Percentiles rank a stretch among this genome's conserved stretches.
These are phyloP conservation scores for Cheirogaleus medius DNA, from an alignment of 2,113 vertebrate species.

Conservation along the genomic window DNA sequence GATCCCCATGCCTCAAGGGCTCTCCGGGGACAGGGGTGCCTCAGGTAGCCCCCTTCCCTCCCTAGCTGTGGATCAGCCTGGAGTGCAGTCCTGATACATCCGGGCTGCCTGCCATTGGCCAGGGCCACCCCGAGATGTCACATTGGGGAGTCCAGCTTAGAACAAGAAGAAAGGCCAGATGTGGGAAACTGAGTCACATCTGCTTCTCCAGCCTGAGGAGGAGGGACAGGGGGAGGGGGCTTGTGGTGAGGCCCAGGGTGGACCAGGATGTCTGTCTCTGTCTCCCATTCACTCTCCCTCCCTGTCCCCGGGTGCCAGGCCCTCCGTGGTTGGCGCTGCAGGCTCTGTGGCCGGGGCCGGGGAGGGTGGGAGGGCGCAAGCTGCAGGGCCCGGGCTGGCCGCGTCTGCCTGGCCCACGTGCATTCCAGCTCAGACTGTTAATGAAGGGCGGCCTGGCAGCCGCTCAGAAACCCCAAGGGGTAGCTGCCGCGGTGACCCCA, in stretches of 20 bases:
- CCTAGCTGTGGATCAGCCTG: accelerated
- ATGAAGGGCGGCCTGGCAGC: not conserved
- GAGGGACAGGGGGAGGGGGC: accelerated
- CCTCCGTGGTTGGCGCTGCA: accelerated
- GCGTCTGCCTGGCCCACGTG: accelerated
- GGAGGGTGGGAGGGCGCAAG: accelerated
- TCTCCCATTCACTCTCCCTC: not conserved
- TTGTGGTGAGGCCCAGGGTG: not conserved
- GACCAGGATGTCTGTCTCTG: not conserved
- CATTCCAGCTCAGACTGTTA: accelerated
- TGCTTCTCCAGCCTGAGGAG: not conserved
- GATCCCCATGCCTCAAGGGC: not conserved
- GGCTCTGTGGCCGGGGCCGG: not conserved
- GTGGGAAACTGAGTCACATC: not conserved
- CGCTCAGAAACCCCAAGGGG: not conserved
- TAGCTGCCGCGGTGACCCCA: not conserved
- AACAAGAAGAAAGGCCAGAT: not conserved
- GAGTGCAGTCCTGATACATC: accelerated
- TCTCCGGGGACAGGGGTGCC: not conserved
- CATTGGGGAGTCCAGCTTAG: not conserved
- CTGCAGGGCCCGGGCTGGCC: not conserved
- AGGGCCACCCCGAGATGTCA: accelerated
- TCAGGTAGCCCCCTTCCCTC: not conserved
- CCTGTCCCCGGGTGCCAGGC: not conserved
- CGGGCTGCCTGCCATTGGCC: accelerated